phyloP scores from a whole-genome alignment of 2,113 vertebrate species.

The Erythrocercus mccallii region DNA sequence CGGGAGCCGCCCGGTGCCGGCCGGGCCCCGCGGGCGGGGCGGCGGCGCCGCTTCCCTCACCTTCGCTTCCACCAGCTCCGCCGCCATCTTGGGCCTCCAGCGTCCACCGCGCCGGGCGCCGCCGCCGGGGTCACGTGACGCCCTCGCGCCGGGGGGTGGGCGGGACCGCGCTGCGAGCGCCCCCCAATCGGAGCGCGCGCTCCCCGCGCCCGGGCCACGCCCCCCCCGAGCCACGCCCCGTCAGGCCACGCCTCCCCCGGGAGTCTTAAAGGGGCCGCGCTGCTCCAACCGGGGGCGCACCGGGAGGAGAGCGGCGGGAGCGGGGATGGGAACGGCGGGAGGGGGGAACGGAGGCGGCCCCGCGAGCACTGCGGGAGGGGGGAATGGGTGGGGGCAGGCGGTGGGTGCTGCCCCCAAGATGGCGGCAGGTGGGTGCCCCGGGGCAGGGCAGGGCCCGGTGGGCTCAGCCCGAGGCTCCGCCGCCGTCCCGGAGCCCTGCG shows the following conservation, averaged over 20 bases:
- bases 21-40: too few relatives aligned
- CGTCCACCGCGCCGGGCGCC: not conserved
- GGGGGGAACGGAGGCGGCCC: rapidly evolving
- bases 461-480: not conserved
- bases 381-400: not conserved
- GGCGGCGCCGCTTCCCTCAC: not conserved
- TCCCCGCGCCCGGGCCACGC: not conserved
- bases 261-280: not conserved
- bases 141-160: not conserved
- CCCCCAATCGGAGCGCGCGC: not conserved
- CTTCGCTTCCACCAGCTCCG: not conserved
- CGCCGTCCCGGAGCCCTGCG: not conserved
- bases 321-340: not conserved
- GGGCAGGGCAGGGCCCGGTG: not conserved
- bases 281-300: not conserved
- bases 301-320: not conserved
- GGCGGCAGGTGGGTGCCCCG: not conserved
- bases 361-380: not conserved
- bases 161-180: not conserved
- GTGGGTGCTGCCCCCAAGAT: not conserved
- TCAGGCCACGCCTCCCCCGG: not conserved
- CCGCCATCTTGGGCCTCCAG: not conserved
- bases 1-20: not conserved
- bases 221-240: not conserved
- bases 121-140: not conserved